Base-by-base conservation (phyloP, 2,888 invertebrate species). In the Tethea ocularis region DNA sequence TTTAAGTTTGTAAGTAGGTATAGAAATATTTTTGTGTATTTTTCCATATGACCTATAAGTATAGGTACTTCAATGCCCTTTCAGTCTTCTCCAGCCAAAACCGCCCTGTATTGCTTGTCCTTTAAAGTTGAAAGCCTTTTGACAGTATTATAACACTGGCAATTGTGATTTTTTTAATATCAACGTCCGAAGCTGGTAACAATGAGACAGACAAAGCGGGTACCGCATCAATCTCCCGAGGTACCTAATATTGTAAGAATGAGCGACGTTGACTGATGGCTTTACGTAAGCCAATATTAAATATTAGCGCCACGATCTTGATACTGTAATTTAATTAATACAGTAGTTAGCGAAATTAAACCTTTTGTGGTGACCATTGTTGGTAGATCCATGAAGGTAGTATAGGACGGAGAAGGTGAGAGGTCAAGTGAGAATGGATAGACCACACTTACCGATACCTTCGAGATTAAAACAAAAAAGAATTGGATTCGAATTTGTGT, bases 241-340 rank as follows among this genome's bases (percentile, higher is more conserved):
- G 61, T 67, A 67, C 69, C 73, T 79, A 75, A 80, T 80, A 80
- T 73, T 73, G 72, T 68, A 61, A 61, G 63, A 59, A 33, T 51
- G 57, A 65, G 60, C 62, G 79, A 80, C 80, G 64, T 69, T 80
- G 80, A 80, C 72, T 74, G 79, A 80, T 80, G 72, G 66, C 56
- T 33, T 17, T 22, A n/a, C 54, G 52, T 60, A 57, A 66, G 57
- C 71, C 66, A 64, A 72, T 72, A 77, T 77, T 75, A 69, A 78
- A 76, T 74, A 77, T 74, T 66, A 62, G n/a, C 58, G 62, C 52
- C 64, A 62, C 62, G 54, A 57, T 64, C 74, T 72, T 69, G 67
- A 75, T 71, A 72, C 67, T 54, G 54, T 29, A 26, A 54, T 54
- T 54, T 33, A 33, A 54, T 52, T 57, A 38, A 52, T 38, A 33